phyloP scores from a whole-genome alignment of 2,797 vertebrate genomes.

The Gymnothorax reevesii region DNA sequence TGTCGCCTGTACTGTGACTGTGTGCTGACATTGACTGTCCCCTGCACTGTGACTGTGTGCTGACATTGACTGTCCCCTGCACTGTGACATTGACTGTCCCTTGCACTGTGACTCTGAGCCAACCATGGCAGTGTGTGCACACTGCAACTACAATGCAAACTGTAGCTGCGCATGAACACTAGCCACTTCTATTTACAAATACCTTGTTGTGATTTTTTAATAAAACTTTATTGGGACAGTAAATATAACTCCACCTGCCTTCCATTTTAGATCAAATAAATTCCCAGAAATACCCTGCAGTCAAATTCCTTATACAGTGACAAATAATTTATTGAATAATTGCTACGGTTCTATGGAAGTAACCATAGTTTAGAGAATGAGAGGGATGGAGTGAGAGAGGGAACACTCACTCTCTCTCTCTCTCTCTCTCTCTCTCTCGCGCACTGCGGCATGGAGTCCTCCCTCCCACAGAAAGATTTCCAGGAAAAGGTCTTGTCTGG shows the following conservation, averaged over 20 bases:
- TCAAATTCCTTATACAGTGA: neutral
- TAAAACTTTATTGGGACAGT: neutral
- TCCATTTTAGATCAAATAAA: neutral
- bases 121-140: too few relatives aligned
- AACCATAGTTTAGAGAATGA: conserved; percentile 34
- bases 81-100: neutral
- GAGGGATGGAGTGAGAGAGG: conserved; percentile 35
- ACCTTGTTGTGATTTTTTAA: neutral
- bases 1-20: too few relatives aligned
- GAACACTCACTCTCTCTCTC: conserved; percentile 12
- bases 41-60: neutral
- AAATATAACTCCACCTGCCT: neutral
- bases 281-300: neutral
- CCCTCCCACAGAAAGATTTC: conserved; percentile 56
- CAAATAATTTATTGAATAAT: neutral
- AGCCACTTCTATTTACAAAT: neutral
- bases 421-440: neutral
- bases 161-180: neutral
- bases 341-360: neutral
- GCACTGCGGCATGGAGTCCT: neutral
- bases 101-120: neutral
- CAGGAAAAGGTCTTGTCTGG: conserved; percentile 56
- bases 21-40: too few relatives aligned
- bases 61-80: too few relatives aligned
- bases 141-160: neutral